Evolutionary conservation across 2,113 vertebrate genomes (phyloP).

Genomic region (Rhineura floridana): DNA sequence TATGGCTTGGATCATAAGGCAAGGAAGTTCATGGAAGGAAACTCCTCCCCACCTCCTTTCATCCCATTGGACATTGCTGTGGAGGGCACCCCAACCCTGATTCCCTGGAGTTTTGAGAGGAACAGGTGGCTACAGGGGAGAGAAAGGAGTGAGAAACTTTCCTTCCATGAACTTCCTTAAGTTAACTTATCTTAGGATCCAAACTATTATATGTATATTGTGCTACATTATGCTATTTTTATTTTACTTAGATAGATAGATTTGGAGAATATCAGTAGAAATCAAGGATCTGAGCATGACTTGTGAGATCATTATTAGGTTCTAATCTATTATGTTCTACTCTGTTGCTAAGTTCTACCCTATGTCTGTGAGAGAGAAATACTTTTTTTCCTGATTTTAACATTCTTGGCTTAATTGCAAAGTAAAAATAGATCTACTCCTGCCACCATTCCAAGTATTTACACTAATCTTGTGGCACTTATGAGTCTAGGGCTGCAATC

Average conservation of each 20-base stretch:
- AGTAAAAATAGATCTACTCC: neutral
- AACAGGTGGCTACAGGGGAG: neutral
- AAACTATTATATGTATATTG: neutral
- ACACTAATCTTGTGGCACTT: neutral
- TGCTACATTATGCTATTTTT: neutral
- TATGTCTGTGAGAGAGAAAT: neutral
- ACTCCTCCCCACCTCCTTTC: too few species aligned
- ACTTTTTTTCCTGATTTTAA: neutral
- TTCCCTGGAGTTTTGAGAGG: neutral
- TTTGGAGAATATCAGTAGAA: neutral
- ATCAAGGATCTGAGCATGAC: neutral
- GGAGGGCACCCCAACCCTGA: neutral
- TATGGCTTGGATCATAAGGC: too few species aligned
- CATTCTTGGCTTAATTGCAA: neutral
- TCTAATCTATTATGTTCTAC: neutral
- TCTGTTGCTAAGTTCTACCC: neutral
- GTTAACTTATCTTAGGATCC: neutral
- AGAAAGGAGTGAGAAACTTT: neutral
- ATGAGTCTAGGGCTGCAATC: neutral
- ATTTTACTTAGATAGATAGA: neutral
- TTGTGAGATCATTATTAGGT: neutral
- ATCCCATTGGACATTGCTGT: neutral
- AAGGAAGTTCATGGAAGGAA: too few species aligned
- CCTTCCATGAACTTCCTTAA: neutral
- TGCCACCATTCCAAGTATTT: neutral